Conservation (phyloP, 2,797 vertebrate genomes). For the Eulemur mongoz region DNA sequence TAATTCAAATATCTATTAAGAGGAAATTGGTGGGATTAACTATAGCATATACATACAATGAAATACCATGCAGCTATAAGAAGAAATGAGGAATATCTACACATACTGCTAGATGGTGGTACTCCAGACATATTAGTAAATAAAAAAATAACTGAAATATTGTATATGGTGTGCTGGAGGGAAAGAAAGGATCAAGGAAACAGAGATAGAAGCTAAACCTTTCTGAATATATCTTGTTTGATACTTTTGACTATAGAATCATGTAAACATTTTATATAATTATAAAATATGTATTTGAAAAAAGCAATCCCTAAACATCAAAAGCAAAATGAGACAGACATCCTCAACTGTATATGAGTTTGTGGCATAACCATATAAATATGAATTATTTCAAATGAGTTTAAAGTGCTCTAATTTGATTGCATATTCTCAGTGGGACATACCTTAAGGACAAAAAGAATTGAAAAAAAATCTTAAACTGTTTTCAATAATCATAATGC, state of each 20-base stretch:
- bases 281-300: not conserved
- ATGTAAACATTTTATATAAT: not conserved
- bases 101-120: not conserved
- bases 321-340: slow-evolving; percentile 51
- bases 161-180: not conserved
- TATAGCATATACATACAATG: not conserved
- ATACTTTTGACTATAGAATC: not conserved
- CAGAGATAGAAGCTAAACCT: not conserved
- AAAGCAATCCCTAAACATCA: not conserved
- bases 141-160: not conserved
- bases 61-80: not conserved
- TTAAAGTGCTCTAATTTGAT: not conserved
- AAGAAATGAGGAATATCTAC: not conserved
- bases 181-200: not conserved
- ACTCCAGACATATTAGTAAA: not conserved
- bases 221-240: not conserved
- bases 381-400: slow-evolving; percentile 8
- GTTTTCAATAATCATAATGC: not conserved
- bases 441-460: not conserved
- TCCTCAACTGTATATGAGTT: not conserved
- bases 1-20: not conserved
- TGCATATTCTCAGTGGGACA: not conserved
- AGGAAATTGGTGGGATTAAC: not conserved
- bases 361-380: not conserved
- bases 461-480: not conserved